Evolutionary conservation across 2,888 invertebrate species (phyloP), one percentile per base, ranked within the genome.

Genomic region (Cantharis nigra): DNA sequence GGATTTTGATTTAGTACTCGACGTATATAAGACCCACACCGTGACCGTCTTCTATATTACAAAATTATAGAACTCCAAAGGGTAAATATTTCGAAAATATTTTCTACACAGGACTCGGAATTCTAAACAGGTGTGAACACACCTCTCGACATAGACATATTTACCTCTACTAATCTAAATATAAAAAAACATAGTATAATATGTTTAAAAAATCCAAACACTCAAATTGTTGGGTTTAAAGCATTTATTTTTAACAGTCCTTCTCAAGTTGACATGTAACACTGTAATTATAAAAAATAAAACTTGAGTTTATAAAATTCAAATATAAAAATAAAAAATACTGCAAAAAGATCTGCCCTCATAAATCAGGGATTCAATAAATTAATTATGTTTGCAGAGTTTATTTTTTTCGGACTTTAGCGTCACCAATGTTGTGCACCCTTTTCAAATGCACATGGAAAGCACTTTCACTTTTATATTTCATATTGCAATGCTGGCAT

Each of bases 371-470:
- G 33, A 5, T 49, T 49, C 49, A n/a, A 33, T 33, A 13, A 33
- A 33, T 33, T 33, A 33, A 33, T 33, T 33, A 33, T 13, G 33
- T 13, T 13, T 33, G 3, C 33, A 13, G 13, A 49, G 2, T 49
- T 49, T 49, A 49, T 5, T 49, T 49, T 49, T 49, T 49, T 49
- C 7, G 85, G n/a, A 83, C 72, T 69, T 84, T 84, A 9, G 81
- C 82, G 89, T 89, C 69, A 87, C 86, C 82, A 86, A 89, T 26
- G 86, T 78, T 77, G 89, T 89, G 83, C 89, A 91, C 78, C 74
- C 89, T 89, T 67, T 87, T 90, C 82, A 91, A 89, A 81, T 91
- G 91, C 80, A 90, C 89, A 11, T 89, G 87, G 81, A 88, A 90
- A 0, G 86, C 72, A 0, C 88, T 87, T 80, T 89, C 82, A 0